These are phyloP conservation scores for Podarcis raffonei DNA, from an alignment of 2,113 vertebrate species.

Conservation along the genomic window DNA sequence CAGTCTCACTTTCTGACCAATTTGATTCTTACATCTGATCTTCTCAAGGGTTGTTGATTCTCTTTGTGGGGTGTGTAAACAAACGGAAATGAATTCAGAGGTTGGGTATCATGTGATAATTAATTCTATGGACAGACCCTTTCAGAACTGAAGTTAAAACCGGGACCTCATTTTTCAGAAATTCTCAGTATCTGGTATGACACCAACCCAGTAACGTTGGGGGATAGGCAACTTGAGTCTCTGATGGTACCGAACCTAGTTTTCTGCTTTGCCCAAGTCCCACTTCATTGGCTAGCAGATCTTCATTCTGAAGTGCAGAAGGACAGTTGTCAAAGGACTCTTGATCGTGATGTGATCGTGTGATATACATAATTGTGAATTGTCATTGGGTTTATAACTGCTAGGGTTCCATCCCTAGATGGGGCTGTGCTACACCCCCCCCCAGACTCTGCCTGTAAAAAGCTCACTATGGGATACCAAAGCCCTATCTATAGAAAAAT, in stretches of 20 bases:
- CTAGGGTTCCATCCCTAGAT: not conserved
- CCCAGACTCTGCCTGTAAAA: not conserved
- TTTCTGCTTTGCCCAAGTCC: not conserved
- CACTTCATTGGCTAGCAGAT: not conserved
- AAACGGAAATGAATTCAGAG: not conserved
- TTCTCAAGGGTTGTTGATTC: not conserved
- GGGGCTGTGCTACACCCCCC: not conserved
- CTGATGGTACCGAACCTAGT: not conserved
- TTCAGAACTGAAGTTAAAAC: not conserved
- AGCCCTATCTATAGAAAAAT: not conserved
- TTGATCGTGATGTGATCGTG: not conserved
- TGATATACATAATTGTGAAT: not conserved
- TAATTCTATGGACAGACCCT: not conserved
- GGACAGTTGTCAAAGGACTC: not conserved
- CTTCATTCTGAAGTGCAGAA: not conserved
- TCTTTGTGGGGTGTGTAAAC: not conserved
- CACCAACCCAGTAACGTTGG: not conserved
- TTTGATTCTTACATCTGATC: not conserved
- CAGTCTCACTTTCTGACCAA: not conserved
- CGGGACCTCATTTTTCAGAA: not conserved
- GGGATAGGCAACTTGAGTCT: not conserved
- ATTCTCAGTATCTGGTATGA: not conserved
- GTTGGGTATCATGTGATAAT: not conserved
- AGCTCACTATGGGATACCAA: not conserved
- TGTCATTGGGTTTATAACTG: not conserved